These are phyloP conservation scores for Cyanoderma ruficeps DNA, from an alignment of 2,113 vertebrate genomes.

Conservation along the genomic window DNA sequence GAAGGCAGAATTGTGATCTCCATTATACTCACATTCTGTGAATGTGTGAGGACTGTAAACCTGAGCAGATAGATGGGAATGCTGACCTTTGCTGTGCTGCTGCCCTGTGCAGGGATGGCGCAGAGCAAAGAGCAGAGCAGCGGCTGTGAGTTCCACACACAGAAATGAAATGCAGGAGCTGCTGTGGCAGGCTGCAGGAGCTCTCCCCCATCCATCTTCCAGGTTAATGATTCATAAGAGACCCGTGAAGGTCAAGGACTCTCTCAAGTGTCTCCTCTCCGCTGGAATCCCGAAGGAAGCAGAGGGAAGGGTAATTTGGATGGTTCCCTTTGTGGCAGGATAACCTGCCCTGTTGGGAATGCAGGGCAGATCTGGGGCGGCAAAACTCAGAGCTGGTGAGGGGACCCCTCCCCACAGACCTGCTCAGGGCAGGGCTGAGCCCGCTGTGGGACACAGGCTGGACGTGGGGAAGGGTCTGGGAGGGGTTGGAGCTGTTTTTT, in stretches of 20 bases:
- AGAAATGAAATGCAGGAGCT: neutral
- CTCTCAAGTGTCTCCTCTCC: neutral
- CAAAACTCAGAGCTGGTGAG: too few species aligned
- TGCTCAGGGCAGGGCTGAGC: neutral
- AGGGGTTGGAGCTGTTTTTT: fast-evolving
- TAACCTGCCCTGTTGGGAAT: too few species aligned
- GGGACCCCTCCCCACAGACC: too few species aligned
- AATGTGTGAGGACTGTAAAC: neutral
- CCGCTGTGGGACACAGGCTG: fast-evolving
- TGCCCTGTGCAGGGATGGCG: neutral
- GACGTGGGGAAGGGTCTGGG: too few species aligned
- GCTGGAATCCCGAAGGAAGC: neutral
- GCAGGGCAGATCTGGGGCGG: too few species aligned
- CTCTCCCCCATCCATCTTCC: neutral
- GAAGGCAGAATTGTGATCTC: neutral
- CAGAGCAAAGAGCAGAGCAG: neutral
- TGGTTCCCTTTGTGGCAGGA: fast-evolving
- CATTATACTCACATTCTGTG: neutral
- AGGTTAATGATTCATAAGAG: neutral
- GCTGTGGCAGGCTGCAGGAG: neutral
- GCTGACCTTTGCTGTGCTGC: neutral
- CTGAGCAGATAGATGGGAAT: neutral
- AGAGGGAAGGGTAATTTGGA: neutral
- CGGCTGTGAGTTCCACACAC: neutral
- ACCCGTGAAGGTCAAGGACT: conserved; percentile 1